Conservation (phyloP, 2,888 invertebrate genomes). For the Agrochola lota region DNA sequence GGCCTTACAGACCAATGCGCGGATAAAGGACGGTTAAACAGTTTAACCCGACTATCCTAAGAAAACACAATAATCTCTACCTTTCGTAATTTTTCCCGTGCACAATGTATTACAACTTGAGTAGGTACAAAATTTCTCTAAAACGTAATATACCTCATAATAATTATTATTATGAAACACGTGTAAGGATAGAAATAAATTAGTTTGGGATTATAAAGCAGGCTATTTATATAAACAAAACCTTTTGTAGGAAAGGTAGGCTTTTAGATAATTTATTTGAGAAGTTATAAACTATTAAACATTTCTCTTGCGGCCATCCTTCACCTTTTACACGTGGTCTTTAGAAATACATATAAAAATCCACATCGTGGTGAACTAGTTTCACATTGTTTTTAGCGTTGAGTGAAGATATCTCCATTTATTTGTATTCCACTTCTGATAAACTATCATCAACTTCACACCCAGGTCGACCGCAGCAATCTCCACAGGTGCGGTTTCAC, state of each 20-base stretch:
- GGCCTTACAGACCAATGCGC: not conserved
- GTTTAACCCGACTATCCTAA: not conserved
- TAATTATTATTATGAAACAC: not conserved
- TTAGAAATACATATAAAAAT: not conserved
- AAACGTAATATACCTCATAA: no score
- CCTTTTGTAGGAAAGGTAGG: conserved; percentile 5
- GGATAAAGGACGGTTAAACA: not conserved
- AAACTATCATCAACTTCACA: no score
- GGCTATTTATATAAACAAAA: conserved; percentile 1
- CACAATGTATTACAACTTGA: not conserved
- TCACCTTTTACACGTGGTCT: not conserved
- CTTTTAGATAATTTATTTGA: conserved; percentile 18
- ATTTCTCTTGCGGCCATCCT: conserved; percentile 6
- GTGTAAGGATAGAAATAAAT: conserved; percentile 12
- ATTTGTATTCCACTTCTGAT: not conserved
- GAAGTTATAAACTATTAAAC: conserved; percentile 9
- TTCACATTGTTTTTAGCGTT: not conserved
- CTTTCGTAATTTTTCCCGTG: not conserved
- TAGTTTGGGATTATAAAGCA: conserved; percentile 5
- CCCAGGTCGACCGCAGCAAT: no score
- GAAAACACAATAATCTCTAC: not conserved
- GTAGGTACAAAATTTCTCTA: not conserved
- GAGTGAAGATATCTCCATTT: not conserved
- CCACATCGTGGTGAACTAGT: not conserved
- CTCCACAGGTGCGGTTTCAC: no score